Evolutionary conservation across 2,888 invertebrate species (phyloP), one percentile per base, ranked within the genome.

Genomic region (Stramonita haemastoma): DNA sequence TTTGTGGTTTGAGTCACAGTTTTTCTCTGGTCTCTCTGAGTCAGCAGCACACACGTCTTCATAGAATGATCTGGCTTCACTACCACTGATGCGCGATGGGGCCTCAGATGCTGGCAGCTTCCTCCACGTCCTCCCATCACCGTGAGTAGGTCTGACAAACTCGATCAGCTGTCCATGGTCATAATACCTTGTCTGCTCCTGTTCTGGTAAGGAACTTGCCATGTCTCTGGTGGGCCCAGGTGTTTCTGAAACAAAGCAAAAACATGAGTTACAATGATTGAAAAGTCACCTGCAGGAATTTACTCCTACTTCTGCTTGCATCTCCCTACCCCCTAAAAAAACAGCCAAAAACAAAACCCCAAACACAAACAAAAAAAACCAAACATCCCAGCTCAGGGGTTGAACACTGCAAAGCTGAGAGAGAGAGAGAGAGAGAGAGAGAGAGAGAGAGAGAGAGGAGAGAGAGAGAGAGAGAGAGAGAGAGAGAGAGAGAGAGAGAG

Each of bases 51-150:
- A 89, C 17, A 89, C 34, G 83, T 87, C 86, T 91, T 93, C 93
- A 91, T 93, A 93, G 86, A 93, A 93, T 4, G 88, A 57, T 83
- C 89, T 93, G 11, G 90, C 92, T 86, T 93, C 91, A n/a, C 89
- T 88, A 60, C 93, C 93, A 89, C 88, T 87, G 73, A 73, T 87
- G 0, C 60, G 8, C 36, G 79, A 70, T 29, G 32, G 89, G 0
- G 56, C n/a, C 73, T 17, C 46, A 26, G 60, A 29, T 17, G 77
- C 84, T 57, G 46, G 83, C 29, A n/a, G 22, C 26, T 83, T 34
- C 60, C 66, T 36, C 36, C 36, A 36, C 26, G 34, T 13, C n/a
- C 36, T 77, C 57, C n/a, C 26, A 26, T 79, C 79, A 70, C 79
- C 34, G 34, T 17, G 32, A 22, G 8, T n/a, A 36, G 87, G 70